phyloP scores from a whole-genome alignment of 1,140 invertebrate species.

The Atopsyche davidsoni region DNA sequence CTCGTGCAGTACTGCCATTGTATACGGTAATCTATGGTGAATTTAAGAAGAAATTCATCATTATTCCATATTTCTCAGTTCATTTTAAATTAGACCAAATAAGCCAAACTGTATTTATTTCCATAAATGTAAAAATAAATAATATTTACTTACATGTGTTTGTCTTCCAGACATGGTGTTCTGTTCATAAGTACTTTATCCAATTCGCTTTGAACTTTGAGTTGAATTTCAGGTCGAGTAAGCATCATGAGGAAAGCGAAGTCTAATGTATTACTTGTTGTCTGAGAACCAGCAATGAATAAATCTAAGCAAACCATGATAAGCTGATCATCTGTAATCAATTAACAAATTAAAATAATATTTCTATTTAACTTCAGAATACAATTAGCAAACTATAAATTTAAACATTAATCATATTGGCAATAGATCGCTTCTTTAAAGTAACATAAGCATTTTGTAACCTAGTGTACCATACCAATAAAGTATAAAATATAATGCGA shows the following conservation, averaged over 20 bases:
- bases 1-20: slow-evolving; percentile 61
- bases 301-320: slow-evolving; percentile 64
- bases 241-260: slow-evolving; percentile 67
- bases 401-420: no score
- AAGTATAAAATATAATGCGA: no score
- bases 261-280: slow-evolving; percentile 65
- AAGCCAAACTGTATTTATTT: not conserved
- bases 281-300: slow-evolving; percentile 65
- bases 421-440: no score
- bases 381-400: no score
- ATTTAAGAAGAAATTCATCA: not conserved
- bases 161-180: slow-evolving; percentile 38
- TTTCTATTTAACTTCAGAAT: no score
- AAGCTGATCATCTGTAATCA: slow-evolving; percentile 61
- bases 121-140: slow-evolving; percentile 17
- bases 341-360: no score
- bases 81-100: no score
- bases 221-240: slow-evolving; percentile 59
- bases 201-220: slow-evolving; percentile 60
- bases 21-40: slow-evolving; percentile 52
- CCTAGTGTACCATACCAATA: no score
- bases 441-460: no score
- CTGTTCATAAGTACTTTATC: slow-evolving; percentile 50
- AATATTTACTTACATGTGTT: slow-evolving; percentile 35
- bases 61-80: not conserved